Conservation (phyloP, 2,797 vertebrate genomes). For the Crocodylus rhombifer region DNA sequence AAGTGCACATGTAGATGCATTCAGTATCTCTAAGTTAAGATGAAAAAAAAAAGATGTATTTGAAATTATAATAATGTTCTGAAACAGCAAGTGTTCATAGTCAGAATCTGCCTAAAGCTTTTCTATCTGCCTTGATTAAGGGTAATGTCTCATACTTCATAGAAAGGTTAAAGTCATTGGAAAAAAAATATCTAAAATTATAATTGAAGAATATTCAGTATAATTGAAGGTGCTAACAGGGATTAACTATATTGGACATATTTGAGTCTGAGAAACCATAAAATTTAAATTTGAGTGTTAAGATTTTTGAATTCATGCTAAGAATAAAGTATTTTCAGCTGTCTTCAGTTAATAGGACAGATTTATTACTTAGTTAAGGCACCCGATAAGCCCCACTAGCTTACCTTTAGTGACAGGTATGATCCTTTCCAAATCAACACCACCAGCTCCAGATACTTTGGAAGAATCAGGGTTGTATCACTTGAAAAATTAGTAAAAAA, state of each 20-base stretch:
- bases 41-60: conserved; percentile 28
- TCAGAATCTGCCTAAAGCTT: background rate
- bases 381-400: background rate
- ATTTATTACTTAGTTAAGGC: background rate
- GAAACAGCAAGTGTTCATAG: background rate
- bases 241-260: background rate
- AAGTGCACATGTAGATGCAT: background rate
- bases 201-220: background rate
- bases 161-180: background rate
- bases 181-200: background rate
- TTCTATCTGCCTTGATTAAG: background rate
- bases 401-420: accelerated
- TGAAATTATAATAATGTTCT: background rate
- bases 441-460: background rate
- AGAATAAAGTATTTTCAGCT: background rate
- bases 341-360: background rate
- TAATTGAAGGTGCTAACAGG: background rate
- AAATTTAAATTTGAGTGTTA: background rate
- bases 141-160: background rate
- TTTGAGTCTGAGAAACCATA: background rate
- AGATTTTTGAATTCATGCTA: background rate
- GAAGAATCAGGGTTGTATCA: background rate
- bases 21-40: background rate
- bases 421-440: accelerated
- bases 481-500: background rate